These are phyloP conservation scores for Onychorhynchus coronatus DNA, from an alignment of 2,113 vertebrate genomes.

Conservation along the genomic window DNA sequence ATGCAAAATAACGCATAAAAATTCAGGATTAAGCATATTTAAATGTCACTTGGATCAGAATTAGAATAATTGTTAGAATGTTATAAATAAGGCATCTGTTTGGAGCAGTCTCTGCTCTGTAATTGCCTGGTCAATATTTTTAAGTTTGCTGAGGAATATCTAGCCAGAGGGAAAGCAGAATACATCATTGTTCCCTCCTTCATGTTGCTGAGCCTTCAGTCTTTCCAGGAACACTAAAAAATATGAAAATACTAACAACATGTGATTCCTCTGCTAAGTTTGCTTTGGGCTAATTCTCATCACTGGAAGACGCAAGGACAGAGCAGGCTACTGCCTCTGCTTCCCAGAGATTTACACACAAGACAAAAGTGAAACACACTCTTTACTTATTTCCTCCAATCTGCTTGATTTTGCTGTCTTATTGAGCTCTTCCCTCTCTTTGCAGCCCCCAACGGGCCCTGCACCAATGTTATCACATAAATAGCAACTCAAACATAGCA, in stretches of 20 bases:
- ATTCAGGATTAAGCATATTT: slow-evolving; percentile 28
- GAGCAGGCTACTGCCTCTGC: neutral
- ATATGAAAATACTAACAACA: slow-evolving; percentile 66
- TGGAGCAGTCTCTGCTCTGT: neutral
- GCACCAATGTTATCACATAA: neutral
- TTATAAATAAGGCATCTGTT: neutral
- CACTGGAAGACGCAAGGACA: slow-evolving; percentile 53
- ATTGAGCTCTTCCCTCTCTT: neutral
- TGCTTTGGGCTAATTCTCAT: slow-evolving; percentile 69
- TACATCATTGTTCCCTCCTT: neutral
- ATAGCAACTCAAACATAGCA: neutral
- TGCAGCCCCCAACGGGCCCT: neutral
- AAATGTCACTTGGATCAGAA: slow-evolving; percentile 23
- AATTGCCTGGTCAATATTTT: neutral
- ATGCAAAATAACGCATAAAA: slow-evolving; percentile 40
- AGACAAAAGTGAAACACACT: neutral
- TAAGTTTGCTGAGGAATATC: neutral
- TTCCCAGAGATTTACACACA: slow-evolving; percentile 16
- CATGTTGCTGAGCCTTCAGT: neutral
- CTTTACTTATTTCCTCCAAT: neutral
- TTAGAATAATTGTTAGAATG: neutral
- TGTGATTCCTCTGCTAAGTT: slow-evolving; percentile 67
- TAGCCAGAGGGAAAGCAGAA: neutral
- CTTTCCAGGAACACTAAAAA: slow-evolving; percentile 62
- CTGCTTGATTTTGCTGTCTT: neutral